These are phyloP conservation scores for Caenorhabditis sp. DNA, from an alignment of 2,888 invertebrate species.

Conservation along the genomic window DNA sequence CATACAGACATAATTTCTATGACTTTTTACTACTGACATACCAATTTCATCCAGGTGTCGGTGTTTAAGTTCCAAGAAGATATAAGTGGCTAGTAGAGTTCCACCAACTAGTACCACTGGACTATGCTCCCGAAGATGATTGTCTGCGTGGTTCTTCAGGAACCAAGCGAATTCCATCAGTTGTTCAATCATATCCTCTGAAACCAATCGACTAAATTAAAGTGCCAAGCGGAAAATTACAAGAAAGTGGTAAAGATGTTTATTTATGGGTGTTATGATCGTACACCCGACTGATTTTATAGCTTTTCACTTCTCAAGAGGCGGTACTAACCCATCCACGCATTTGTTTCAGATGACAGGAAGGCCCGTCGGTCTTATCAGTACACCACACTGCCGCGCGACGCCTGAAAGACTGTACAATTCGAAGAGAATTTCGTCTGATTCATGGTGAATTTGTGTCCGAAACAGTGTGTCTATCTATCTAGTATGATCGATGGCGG, in stretches of 20 bases:
- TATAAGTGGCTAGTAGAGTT: conserved; percentile 26
- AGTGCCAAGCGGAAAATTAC: not conserved
- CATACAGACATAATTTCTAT: not conserved
- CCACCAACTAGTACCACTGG: too few species aligned
- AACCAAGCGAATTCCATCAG: too few species aligned
- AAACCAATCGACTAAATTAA: too few species aligned
- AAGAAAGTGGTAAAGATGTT: not conserved
- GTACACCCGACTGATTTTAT: conserved; percentile 30
- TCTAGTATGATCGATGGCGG: conserved; percentile 37
- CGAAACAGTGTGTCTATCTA: conserved; percentile 16
- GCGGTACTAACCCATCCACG: conserved; percentile 46
- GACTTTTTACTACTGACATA: conserved; percentile 18
- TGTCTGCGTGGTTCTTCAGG: too few species aligned
- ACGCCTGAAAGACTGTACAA: conserved; percentile 20
- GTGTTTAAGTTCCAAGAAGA: conserved; percentile 60
- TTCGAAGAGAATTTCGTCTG: conserved; percentile 44
- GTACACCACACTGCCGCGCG: conserved; percentile 16
- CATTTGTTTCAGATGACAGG: conserved; percentile 49
- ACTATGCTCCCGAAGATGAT: too few species aligned
- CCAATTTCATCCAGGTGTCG: conserved; percentile 68
- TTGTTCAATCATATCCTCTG: too few species aligned
- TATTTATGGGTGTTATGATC: not conserved
- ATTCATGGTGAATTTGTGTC: conserved; percentile 27
- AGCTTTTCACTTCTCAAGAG: conserved; percentile 40
- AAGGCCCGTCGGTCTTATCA: conserved; percentile 14